Evolutionary conservation across 2,797 vertebrate species (phyloP).

Genomic region (Enteromius unitaeniatus): DNA sequence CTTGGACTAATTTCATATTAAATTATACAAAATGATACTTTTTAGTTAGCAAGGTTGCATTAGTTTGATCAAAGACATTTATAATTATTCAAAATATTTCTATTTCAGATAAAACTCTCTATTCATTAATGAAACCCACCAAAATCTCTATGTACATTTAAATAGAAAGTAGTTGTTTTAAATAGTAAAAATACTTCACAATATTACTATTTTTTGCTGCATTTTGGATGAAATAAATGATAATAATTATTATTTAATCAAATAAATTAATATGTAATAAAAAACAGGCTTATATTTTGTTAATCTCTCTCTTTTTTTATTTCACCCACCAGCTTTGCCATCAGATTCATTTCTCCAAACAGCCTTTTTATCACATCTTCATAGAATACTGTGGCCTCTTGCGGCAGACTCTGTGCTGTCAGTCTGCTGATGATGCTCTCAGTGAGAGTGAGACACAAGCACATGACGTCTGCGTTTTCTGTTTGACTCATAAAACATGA

Average conservation of each 20-base stretch:
- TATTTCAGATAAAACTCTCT: not conserved
- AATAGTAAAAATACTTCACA: no score
- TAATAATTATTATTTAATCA: no score
- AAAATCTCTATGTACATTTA: no score
- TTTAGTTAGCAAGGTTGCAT: not conserved
- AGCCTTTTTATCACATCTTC: constrained; percentile 53
- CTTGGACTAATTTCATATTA: not conserved
- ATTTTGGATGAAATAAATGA: no score
- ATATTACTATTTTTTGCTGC: no score
- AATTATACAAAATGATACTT: not conserved
- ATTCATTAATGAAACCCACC: not conserved
- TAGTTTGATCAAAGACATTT: not conserved
- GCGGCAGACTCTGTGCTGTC: constrained; percentile 56
- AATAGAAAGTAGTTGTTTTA: no score
- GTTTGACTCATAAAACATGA: constrained; percentile 20
- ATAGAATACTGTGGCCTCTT: constrained; percentile 39
- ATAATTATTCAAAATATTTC: not conserved
- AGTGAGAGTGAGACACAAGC: constrained; percentile 80
- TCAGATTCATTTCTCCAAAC: constrained; percentile 65
- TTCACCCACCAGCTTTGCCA: constrained; percentile 71
- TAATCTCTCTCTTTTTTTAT: not conserved
- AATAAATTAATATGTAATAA: no score
- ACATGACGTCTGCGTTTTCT: constrained; percentile 56
- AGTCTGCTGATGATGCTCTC: constrained; percentile 71
- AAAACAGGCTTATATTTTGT: not conserved